phyloP scores from a whole-genome alignment of 2,113 vertebrate genomes.

The Suricata suricatta region DNA sequence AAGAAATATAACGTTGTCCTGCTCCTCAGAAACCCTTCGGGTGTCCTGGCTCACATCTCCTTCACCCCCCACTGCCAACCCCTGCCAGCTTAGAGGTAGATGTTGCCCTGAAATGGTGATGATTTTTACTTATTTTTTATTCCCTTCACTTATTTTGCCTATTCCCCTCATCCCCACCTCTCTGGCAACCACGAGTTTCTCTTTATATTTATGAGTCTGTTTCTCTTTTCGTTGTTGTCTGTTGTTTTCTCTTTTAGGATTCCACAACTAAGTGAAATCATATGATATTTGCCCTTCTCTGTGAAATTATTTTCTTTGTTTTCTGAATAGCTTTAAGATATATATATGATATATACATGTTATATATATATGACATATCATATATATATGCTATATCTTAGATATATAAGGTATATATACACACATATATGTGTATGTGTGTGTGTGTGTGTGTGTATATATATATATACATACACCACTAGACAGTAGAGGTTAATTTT shows the following conservation, averaged over 20 bases:
- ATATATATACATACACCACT: not conserved
- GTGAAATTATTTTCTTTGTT: not conserved
- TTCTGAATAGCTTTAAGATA: not conserved
- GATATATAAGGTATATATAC: too few species aligned
- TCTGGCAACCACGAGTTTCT: not conserved
- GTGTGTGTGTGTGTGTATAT: too few species aligned
- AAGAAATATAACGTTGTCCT: not conserved
- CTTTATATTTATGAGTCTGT: not conserved
- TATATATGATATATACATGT: too few species aligned
- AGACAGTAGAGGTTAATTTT: not conserved
- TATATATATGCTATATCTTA: too few species aligned
- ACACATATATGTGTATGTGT: too few species aligned
- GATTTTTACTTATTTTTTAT: not conserved
- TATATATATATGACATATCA: too few species aligned
- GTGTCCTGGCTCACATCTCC: not conserved
- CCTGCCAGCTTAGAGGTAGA: not conserved
- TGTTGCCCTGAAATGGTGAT: not conserved
- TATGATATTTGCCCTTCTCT: not conserved
- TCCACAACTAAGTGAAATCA: not conserved
- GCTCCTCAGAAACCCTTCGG: not conserved
- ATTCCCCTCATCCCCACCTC: not conserved
- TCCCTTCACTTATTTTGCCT: not conserved
- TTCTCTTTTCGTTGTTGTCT: not conserved
- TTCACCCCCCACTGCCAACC: not conserved
- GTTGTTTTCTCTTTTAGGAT: not conserved